Percentiles rank a stretch among this genome's conserved stretches.
phyloP scores from a whole-genome alignment of 2,888 invertebrate species.

The Lepidochrysops patricia region DNA sequence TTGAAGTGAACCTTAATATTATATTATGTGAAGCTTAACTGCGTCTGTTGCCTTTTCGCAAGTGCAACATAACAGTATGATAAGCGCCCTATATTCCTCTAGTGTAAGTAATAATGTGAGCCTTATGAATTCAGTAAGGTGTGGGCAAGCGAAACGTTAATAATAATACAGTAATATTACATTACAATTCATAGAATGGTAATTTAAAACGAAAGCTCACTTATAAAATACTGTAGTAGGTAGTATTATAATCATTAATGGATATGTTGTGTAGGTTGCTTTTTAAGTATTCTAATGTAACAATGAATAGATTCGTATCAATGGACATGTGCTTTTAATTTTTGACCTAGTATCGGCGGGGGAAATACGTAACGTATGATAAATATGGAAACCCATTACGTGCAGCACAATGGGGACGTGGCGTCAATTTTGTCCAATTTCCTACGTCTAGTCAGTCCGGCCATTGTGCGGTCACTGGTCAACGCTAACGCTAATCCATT shows the following conservation, averaged over 20 bases:
- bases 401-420: slow-evolving; percentile 24
- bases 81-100: no score
- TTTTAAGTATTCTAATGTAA: background rate
- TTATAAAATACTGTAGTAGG: no score
- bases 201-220: no score
- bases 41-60: background rate
- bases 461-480: slow-evolving; percentile 28
- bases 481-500: slow-evolving; percentile 65
- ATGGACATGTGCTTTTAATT: background rate
- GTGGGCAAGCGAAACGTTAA: background rate
- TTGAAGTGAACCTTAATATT: no score
- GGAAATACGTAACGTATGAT: slow-evolving; percentile 19
- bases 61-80: background rate
- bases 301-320: background rate
- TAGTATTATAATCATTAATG: no score
- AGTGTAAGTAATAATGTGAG: no score
- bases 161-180: no score
- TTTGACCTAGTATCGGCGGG: background rate
- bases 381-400: slow-evolving; percentile 22
- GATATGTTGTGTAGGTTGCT: no score
- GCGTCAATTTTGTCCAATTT: slow-evolving; percentile 38
- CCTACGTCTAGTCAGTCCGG: slow-evolving; percentile 24
- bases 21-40: background rate
- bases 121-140: background rate
- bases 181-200: no score